Evolutionary conservation across 2,888 invertebrate species (phyloP).

Genomic region (Papilio protenor): DNA sequence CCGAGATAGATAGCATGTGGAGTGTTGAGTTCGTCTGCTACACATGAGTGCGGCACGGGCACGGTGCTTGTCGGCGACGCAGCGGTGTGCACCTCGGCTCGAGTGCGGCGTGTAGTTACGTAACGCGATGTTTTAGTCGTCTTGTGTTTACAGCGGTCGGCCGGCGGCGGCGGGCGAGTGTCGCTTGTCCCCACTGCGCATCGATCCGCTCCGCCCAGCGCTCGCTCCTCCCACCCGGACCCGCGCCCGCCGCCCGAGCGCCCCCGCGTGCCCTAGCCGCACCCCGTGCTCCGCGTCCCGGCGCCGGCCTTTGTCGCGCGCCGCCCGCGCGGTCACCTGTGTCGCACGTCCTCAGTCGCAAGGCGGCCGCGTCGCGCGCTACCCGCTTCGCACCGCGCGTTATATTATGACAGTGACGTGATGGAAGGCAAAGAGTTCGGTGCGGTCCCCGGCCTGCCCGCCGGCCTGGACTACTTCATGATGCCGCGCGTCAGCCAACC

Average conservation of each 20-base stretch:
- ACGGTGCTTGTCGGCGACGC: constrained; percentile 48
- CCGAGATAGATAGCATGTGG: background rate
- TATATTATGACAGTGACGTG: constrained; percentile 80
- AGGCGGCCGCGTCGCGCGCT: constrained; percentile 85
- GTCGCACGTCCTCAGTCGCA: constrained; percentile 84
- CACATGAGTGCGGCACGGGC: background rate
- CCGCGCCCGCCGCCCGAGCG: constrained; percentile 56
- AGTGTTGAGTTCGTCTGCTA: background rate
- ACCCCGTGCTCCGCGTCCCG: constrained; percentile 68
- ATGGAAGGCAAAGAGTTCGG: constrained; percentile 82
- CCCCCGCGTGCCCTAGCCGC: constrained; percentile 56
- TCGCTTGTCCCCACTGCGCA: constrained; percentile 81
- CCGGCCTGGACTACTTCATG: constrained; percentile 82
- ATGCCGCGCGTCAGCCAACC: constrained; percentile 88
- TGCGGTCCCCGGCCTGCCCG: constrained; percentile 79
- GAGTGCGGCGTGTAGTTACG: constrained; percentile 63
- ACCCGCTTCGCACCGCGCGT: constrained; percentile 76
- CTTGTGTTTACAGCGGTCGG: constrained; percentile 73
- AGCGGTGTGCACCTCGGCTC: constrained; percentile 46
- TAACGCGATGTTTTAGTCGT: constrained; percentile 65
- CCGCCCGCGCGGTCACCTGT: constrained; percentile 84
- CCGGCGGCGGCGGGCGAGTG: constrained; percentile 67
- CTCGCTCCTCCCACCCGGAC: constrained; percentile 78
- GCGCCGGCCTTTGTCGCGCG: constrained; percentile 75
- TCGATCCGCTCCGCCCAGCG: constrained; percentile 83